Evolutionary conservation across 2,888 invertebrate species (phyloP), one percentile per base, ranked within the genome.

Genomic region (Kuschelorhynchus macadamiae): DNA sequence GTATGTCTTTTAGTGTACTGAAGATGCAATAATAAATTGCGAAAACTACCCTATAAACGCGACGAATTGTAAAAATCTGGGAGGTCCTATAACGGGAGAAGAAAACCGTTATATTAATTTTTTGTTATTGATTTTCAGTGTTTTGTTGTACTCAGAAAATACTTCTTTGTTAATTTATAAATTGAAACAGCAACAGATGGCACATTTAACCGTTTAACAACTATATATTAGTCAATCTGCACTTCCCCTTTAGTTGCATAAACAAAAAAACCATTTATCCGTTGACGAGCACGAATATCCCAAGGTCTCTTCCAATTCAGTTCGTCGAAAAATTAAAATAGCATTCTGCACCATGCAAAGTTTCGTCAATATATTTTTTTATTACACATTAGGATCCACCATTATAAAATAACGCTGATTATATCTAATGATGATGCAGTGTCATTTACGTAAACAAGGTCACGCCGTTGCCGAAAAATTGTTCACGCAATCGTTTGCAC

Each of bases 401-500:
- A 36, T 11, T 20, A n/a, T 17, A 18, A 36, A 44, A 57, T 42
- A 21, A 14, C 33, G n/a, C 25, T 50, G 16, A 14, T 9, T 30
- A 32, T 50, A 33, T 33, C 14, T 33, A 63, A 63, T 46, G 62
- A 55, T 46, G 62, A 63, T 63, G 62, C 36, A 63, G 55, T 55
- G 42, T 46, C 55, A 55, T 44, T 41, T 39, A 36, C 46, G 47
- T 55, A 63, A 63, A 36, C 41, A 63, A 63, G 62, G 62, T 63
- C 62, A 63, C 30, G 55, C 12, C 12, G 16, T 46, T 55, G 46
- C 53, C 55, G n/a, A 63, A 63, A 55, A 53, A 21, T 12, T 16
- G 36, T 42, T 42, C 30, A 33, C 14, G 32, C 36, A 21, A 46
- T 21, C 7, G 36, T 36, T 12, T 36, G 36, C 36, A 36, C 36